Conservation (phyloP, 2,888 invertebrate genomes). For the Amphipyra berbera region DNA sequence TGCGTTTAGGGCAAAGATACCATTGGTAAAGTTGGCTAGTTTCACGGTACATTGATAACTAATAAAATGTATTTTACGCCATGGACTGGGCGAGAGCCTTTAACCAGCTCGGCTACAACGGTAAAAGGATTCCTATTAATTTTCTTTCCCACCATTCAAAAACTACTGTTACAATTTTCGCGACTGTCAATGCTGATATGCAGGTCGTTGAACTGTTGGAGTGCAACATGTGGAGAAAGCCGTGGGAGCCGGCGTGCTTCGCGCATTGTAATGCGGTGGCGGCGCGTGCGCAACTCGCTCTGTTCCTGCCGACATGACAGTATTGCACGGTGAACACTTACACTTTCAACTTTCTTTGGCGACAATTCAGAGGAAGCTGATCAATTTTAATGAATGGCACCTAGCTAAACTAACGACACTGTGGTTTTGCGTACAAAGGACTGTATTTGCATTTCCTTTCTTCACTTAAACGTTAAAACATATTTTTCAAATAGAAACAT, state of each 20-base stretch:
- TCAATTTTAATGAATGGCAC: slow-evolving; percentile 28
- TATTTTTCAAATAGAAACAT: no score
- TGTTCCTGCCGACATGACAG: slow-evolving; percentile 30
- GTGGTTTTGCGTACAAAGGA: slow-evolving; percentile 25
- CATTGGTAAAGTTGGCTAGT: no score
- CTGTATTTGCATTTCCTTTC: slow-evolving; percentile 8
- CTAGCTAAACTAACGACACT: slow-evolving; percentile 4
- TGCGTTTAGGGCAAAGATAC: no score
- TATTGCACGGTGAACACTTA: slow-evolving; percentile 42
- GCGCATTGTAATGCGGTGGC: slow-evolving; percentile 42
- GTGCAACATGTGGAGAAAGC: slow-evolving; percentile 64
- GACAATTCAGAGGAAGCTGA: slow-evolving; percentile 37
- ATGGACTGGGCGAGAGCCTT: no score
- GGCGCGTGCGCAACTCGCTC: slow-evolving; percentile 25
- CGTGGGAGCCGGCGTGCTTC: slow-evolving; percentile 54
- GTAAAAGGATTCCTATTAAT: no score
- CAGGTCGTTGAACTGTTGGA: slow-evolving; percentile 41
- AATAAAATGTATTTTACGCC: no score
- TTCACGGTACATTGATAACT: no score
- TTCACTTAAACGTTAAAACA: no score
- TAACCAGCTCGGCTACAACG: no score
- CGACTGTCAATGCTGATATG: slow-evolving; percentile 30
- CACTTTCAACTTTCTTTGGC: slow-evolving; percentile 64
- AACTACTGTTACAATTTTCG: slow-evolving; percentile 28
- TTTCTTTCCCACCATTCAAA: neutral